Base-by-base conservation (phyloP, 2,113 vertebrate species). In the Actinemys pallida region DNA sequence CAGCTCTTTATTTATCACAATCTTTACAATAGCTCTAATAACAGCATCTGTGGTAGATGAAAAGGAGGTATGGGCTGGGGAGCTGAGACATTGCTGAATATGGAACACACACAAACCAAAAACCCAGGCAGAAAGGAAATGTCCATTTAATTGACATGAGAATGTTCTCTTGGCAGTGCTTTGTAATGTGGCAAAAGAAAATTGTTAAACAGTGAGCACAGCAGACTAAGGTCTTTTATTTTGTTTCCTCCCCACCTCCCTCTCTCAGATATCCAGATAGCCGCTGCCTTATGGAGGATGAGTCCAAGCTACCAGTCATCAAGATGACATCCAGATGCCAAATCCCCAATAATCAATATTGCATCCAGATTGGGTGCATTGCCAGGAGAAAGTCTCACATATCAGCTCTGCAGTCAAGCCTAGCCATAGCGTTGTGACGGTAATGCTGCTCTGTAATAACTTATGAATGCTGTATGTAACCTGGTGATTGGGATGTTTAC, bases 21-120 rank as follows among this genome's bases (percentile, higher is more conserved):
- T 87, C 4, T 92, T 93, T 94, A 84, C 76, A 87, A 59, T 17
- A 90, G 42, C 16, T 93, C 27, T 92, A 94, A 56, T 22, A 82
- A n/a, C 45, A 29, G 29, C 2, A 83, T 87, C 81, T 62, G 54
- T 50, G 10, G 47, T 25, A 76, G 50, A 65, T 92, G 69, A 87
- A 9, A 45, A 78, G 39, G 39, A 27, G 47, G 6, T 92, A 90
- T 42, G 50, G 47, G 3, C 75, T 80, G 59, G 6, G 59, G 20
- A 76, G 52, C 83, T 89, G 84, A 89, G 81, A 47, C 20, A 3
- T 88, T 93, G 22, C 50, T 82, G 65, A 92, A 47, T 47, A 47
- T 35, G 87, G 92, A 94, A 92, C 89, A 90, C 83, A 93, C 89
- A 95, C 10, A 93, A 78, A 80, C 31, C 65, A 92, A 8, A 2